Evolutionary conservation across 2,797 vertebrate species (phyloP).

Genomic region (Aselliscus stoliczkanus): DNA sequence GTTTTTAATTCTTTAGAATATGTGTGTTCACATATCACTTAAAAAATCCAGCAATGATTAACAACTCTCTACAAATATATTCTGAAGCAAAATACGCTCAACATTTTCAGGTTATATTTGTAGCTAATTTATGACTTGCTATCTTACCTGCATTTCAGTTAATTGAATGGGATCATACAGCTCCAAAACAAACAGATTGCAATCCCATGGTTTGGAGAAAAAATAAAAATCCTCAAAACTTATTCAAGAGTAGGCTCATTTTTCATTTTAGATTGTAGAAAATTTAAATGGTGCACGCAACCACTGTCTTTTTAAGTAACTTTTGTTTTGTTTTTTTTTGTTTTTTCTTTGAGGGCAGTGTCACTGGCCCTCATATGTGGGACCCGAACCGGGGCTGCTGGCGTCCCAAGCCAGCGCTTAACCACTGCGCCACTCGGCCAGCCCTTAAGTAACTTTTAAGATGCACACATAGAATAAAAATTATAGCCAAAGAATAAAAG

Average conservation of each 20-base stretch:
- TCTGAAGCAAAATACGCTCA: background rate
- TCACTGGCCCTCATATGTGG: too few relatives aligned
- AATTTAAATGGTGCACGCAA: background rate
- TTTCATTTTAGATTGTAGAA: conserved; percentile 5
- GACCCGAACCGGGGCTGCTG: too few relatives aligned
- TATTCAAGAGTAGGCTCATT: background rate
- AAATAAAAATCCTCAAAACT: conserved; percentile 22
- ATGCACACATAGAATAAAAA: conserved; percentile 41
- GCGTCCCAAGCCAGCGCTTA: too few relatives aligned
- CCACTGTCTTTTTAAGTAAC: conserved; percentile 12
- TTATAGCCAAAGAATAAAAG: conserved; percentile 18
- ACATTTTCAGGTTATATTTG: conserved; percentile 38
- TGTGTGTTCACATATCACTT: conserved; percentile 26
- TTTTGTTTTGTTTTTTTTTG: too few relatives aligned
- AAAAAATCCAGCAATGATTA: conserved; percentile 1
- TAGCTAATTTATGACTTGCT: conserved; percentile 43
- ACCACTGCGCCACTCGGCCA: too few relatives aligned
- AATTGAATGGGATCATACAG: background rate
- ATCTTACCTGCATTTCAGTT: background rate
- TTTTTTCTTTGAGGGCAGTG: too few relatives aligned
- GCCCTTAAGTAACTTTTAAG: conserved; percentile 30
- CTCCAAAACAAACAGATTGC: background rate
- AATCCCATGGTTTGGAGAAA: background rate
- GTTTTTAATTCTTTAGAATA: conserved; percentile 51
- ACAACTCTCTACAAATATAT: background rate